phyloP scores from a whole-genome alignment of 2,113 vertebrate species.

The Aptenodytes forsteri region DNA sequence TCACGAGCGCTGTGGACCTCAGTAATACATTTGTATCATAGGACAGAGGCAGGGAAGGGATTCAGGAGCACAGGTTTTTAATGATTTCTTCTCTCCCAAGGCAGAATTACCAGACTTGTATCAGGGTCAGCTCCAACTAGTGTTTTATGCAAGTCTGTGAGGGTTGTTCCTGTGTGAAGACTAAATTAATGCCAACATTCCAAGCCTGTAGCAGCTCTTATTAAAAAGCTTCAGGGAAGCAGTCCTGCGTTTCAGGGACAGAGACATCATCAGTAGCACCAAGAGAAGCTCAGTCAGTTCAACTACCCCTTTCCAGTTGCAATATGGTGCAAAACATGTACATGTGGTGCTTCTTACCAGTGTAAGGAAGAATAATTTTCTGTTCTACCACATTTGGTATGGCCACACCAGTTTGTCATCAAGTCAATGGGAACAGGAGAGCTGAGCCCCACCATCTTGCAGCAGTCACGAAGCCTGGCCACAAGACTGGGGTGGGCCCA shows the following conservation, averaged over 20 bases:
- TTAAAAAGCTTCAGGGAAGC: not conserved
- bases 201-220: not conserved
- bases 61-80: not conserved
- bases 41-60: not conserved
- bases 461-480: not conserved
- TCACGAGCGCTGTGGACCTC: not conserved
- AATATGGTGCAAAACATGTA: not conserved
- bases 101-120: not conserved
- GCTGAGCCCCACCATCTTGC: not conserved
- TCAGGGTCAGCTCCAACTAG: not conserved
- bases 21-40: not conserved
- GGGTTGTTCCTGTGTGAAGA: not conserved
- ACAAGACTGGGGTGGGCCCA: rapidly evolving
- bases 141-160: not conserved
- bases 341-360: rapidly evolving
- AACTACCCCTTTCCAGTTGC: not conserved
- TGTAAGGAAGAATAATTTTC: not conserved
- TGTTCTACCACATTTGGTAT: not conserved
- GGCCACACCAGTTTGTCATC: not conserved
- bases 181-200: not conserved
- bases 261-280: not conserved
- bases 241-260: not conserved
- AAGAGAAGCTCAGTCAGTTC: not conserved
- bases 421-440: not conserved
- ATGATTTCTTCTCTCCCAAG: not conserved